Evolutionary conservation across 2,113 vertebrate genomes (phyloP).

Genomic region (Vulpes ferrilata): DNA sequence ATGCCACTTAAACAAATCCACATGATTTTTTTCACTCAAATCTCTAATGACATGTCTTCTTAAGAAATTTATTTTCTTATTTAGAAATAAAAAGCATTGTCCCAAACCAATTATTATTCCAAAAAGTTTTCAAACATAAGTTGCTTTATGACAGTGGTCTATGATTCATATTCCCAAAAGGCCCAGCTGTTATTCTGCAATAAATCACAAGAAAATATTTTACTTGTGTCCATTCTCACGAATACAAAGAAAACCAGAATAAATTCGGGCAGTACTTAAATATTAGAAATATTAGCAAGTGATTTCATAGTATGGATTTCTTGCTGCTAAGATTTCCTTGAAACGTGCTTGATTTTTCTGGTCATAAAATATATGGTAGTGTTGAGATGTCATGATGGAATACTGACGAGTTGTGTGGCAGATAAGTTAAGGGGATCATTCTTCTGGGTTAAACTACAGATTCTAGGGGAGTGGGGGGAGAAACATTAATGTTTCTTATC

Average conservation of each 20-base stretch:
- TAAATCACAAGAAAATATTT: slow-evolving; percentile 15
- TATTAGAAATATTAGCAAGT: not conserved
- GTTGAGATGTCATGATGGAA: not conserved
- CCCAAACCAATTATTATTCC: slow-evolving; percentile 37
- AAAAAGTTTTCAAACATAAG: slow-evolving; percentile 19
- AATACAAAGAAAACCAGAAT: slow-evolving; percentile 20
- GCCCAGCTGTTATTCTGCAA: not conserved
- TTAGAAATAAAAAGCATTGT: not conserved
- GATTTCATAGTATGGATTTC: not conserved
- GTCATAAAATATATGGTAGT: not conserved
- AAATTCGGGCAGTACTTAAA: not conserved
- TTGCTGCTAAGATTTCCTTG: not conserved
- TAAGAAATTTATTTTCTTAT: slow-evolving; percentile 37
- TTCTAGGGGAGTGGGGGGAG: not conserved
- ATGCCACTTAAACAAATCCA: slow-evolving; percentile 25
- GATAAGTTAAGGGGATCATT: not conserved
- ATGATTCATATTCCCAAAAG: slow-evolving; percentile 39
- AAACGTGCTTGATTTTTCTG: slow-evolving; percentile 10
- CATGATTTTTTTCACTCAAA: slow-evolving; percentile 32
- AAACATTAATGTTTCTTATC: not conserved
- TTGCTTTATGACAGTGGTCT: slow-evolving; percentile 45
- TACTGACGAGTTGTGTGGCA: not conserved
- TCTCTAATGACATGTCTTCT: slow-evolving; percentile 46
- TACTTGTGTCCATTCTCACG: not conserved
- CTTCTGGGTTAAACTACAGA: not conserved